Percentiles rank a stretch among this genome's conserved stretches.
These are phyloP conservation scores for Eremophila alpestris DNA, from an alignment of 2,797 vertebrate species.

Conservation along the genomic window DNA sequence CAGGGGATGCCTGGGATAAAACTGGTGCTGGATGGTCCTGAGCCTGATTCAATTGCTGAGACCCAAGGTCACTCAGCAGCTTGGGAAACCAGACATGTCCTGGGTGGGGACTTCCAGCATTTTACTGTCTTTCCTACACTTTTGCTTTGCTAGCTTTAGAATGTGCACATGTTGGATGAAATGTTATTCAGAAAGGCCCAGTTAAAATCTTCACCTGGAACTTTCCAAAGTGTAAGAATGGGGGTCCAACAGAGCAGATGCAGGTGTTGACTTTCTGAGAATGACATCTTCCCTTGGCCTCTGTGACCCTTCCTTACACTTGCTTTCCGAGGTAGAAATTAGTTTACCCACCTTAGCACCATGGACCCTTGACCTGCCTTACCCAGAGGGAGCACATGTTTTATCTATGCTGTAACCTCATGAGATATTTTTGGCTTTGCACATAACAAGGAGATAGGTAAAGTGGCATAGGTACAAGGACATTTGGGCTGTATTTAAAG, in stretches of 20 bases:
- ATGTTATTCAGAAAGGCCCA: not conserved
- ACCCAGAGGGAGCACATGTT: accelerated
- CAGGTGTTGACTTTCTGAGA: not conserved
- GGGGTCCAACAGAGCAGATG: not conserved
- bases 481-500: not conserved
- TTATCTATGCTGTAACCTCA: not conserved
- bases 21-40: not conserved
- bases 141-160: not conserved
- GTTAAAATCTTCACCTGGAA: not conserved
- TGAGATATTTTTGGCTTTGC: not conserved
- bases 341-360: not conserved
- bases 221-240: not conserved
- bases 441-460: not conserved
- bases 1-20: not conserved
- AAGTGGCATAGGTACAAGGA: not conserved
- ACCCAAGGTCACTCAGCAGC: accelerated
- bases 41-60: not conserved
- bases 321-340: not conserved
- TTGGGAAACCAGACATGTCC: accelerated
- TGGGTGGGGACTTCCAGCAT: accelerated
- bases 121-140: not conserved
- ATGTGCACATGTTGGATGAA: not conserved
- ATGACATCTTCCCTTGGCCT: not conserved
- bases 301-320: not conserved
- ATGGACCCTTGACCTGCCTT: not conserved